Conservation (phyloP, 2,113 vertebrate genomes). For the Sceloporus undulatus region DNA sequence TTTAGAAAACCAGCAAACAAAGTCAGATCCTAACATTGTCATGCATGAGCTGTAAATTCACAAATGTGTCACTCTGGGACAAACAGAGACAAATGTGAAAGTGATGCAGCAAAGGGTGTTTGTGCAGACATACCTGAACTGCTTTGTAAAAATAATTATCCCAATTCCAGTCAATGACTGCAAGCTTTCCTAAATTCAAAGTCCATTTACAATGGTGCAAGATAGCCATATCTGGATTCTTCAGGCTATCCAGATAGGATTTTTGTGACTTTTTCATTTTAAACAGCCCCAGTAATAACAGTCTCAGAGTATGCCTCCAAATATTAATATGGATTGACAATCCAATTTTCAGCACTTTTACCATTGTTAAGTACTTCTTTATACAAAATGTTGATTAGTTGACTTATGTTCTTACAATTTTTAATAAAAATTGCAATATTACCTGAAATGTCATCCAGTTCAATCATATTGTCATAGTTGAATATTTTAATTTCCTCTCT, state of each 20-base stretch:
- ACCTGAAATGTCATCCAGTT: neutral
- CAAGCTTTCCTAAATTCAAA: neutral
- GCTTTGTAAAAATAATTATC: neutral
- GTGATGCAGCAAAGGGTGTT: neutral
- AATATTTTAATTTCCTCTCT: neutral
- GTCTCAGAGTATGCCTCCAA: neutral
- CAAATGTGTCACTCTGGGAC: neutral
- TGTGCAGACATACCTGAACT: neutral
- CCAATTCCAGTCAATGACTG: neutral
- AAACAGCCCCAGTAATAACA: neutral
- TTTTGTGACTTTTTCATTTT: no score
- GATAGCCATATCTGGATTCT: no score
- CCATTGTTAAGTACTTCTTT: neutral
- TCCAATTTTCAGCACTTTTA: neutral
- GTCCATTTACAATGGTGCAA: no score
- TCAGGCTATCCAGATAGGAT: no score
- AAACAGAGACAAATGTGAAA: neutral
- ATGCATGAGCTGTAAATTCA: neutral
- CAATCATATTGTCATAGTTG: neutral
- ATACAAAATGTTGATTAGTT: neutral
- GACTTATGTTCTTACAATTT: neutral
- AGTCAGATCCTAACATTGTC: no score
- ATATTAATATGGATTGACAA: neutral
- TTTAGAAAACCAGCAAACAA: no score
- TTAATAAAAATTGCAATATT: neutral